phyloP scores from a whole-genome alignment of 2,888 invertebrate species.

The Drosophila flavopinicola region DNA sequence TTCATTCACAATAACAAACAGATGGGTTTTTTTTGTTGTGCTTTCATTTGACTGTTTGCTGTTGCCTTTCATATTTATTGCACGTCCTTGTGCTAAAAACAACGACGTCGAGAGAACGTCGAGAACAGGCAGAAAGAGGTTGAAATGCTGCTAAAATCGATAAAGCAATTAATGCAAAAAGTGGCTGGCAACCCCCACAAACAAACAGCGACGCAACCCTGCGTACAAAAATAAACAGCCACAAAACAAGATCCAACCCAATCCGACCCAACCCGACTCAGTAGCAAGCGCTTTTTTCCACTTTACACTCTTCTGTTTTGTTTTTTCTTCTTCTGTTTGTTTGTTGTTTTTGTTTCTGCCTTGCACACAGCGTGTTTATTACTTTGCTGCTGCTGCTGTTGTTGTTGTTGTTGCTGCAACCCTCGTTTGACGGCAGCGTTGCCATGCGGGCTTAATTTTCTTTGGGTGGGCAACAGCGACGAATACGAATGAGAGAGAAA shows the following conservation, averaged over 20 bases:
- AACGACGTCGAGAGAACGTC: constrained; percentile 22
- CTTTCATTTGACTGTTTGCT: constrained; percentile 41
- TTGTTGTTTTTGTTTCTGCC: constrained; percentile 34
- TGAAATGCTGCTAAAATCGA: constrained; percentile 71
- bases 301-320: constrained; percentile 7
- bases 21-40: constrained; percentile 43
- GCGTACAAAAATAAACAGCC: constrained; percentile 63
- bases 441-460: constrained; percentile 43
- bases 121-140: constrained; percentile 28
- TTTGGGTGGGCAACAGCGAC: constrained; percentile 24
- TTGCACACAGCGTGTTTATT: constrained; percentile 59
- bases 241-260: constrained; percentile 8
- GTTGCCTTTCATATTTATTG: constrained; percentile 55
- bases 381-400: constrained; percentile 35
- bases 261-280: constrained; percentile 28
- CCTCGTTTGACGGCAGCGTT: constrained; percentile 43
- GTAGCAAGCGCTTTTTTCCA: constrained; percentile 10
- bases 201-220: constrained; percentile 50
- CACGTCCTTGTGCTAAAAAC: constrained; percentile 74
- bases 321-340: constrained; percentile 11
- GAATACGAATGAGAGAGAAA: constrained; percentile 2
- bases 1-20: constrained; percentile 57
- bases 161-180: constrained; percentile 81
- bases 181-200: constrained; percentile 57
- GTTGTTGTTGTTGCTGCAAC: constrained; percentile 40